Conservation (phyloP, 2,888 invertebrate genomes). For the Limnephilus rhombicus region DNA sequence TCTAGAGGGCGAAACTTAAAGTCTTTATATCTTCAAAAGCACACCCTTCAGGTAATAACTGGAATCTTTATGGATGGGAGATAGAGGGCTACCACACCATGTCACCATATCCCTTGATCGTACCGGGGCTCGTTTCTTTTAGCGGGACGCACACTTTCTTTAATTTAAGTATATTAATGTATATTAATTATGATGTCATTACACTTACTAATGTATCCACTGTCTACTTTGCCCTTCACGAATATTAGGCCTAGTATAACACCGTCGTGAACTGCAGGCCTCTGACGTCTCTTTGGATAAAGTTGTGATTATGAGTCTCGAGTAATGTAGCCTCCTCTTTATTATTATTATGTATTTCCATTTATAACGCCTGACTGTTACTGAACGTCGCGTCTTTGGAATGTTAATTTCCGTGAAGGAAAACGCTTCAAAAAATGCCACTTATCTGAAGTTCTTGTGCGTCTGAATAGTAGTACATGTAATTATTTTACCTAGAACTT, state of each 20-base stretch:
- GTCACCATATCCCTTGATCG: no score
- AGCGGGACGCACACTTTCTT: no score
- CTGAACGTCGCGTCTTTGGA: neutral
- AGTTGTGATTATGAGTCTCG: neutral
- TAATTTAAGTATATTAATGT: no score
- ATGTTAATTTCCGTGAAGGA: constrained; percentile 34
- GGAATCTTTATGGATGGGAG: no score
- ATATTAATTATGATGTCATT: neutral
- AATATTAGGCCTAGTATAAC: neutral
- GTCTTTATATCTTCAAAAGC: no score
- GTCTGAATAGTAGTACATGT: neutral
- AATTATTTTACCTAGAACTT: neutral
- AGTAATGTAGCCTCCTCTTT: neutral
- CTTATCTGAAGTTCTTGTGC: neutral
- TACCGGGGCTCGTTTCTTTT: no score
- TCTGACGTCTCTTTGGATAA: neutral
- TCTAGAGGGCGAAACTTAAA: no score
- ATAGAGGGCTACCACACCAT: no score
- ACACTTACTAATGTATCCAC: no score
- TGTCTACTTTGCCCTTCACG: neutral
- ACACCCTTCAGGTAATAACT: no score
- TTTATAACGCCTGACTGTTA: neutral
- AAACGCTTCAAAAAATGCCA: neutral
- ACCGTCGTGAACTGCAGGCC: neutral
- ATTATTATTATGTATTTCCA: neutral